Evolutionary conservation across 1,140 invertebrate genomes (phyloP).

Genomic region (Pinna nobilis): DNA sequence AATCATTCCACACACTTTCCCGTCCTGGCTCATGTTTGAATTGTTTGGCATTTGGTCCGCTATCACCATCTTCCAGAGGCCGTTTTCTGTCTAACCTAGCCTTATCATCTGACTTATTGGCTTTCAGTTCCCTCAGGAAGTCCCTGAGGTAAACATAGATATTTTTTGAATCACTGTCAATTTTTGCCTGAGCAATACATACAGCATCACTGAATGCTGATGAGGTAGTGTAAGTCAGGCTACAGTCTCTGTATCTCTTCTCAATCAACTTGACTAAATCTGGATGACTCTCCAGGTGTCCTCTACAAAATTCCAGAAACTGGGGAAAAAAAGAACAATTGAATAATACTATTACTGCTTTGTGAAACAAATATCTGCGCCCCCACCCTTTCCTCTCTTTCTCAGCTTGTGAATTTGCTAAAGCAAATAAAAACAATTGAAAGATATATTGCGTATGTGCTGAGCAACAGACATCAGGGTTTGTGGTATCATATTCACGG

Average conservation of each 20-base stretch:
- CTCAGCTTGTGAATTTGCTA: too few relatives aligned
- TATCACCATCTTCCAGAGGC: background rate
- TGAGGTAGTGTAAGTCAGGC: constrained; percentile 41
- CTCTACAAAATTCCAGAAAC: constrained; percentile 56
- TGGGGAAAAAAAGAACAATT: constrained; percentile 44
- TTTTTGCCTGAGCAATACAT: constrained; percentile 40
- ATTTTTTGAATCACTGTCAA: constrained; percentile 49
- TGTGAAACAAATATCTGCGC: too few relatives aligned
- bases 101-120: constrained; percentile 16
- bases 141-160: constrained; percentile 62
- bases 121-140: constrained; percentile 57
- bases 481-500: too few relatives aligned
- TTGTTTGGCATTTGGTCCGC: background rate
- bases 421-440: too few relatives aligned
- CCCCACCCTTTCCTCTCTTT: too few relatives aligned
- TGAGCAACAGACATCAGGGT: too few relatives aligned
- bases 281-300: constrained; percentile 45
- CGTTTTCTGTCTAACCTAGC: constrained; percentile 8
- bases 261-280: constrained; percentile 52
- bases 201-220: constrained; percentile 48
- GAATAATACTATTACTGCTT: background rate
- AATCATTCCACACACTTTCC: too few relatives aligned
- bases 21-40: background rate
- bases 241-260: constrained; percentile 55
- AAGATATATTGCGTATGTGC: too few relatives aligned